Evolutionary conservation across 2,888 invertebrate genomes (phyloP).

Genomic region (Glaucopsyche alexis): DNA sequence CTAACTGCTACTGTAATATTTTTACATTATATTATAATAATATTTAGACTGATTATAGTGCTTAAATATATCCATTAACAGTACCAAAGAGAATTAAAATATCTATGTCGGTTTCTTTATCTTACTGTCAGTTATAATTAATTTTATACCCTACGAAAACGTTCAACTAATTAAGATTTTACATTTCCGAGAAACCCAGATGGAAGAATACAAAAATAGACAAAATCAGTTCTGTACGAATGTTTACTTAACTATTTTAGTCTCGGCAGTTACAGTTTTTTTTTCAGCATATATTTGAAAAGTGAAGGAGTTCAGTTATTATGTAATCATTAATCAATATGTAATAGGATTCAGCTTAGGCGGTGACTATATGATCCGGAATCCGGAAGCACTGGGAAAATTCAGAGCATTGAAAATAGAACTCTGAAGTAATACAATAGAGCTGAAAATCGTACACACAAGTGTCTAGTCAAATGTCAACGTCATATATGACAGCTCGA

Average conservation of each 20-base stretch:
- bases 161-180: slow-evolving; percentile 20
- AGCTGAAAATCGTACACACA: too few relatives aligned
- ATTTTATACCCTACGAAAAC: slow-evolving; percentile 6
- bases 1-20: too few relatives aligned
- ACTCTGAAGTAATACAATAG: too few relatives aligned
- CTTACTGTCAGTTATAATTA: not conserved
- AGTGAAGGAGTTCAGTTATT: slow-evolving; percentile 24
- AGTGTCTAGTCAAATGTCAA: too few relatives aligned
- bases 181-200: slow-evolving; percentile 21
- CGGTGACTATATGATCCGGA: too few relatives aligned
- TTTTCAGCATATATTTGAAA: slow-evolving; percentile 33
- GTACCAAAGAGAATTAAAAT: not conserved
- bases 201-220: slow-evolving; percentile 27
- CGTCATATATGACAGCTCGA: too few relatives aligned
- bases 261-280: slow-evolving; percentile 32
- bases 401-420: too few relatives aligned
- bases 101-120: not conserved
- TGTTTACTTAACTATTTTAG: slow-evolving; percentile 32
- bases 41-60: too few relatives aligned
- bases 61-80: too few relatives aligned
- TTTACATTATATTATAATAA: too few relatives aligned
- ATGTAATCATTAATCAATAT: not conserved
- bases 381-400: too few relatives aligned
- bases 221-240: slow-evolving; percentile 12
- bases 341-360: not conserved